Evolutionary conservation across 2,888 invertebrate genomes (phyloP).

Genomic region (Rhyacophila evoluta): DNA sequence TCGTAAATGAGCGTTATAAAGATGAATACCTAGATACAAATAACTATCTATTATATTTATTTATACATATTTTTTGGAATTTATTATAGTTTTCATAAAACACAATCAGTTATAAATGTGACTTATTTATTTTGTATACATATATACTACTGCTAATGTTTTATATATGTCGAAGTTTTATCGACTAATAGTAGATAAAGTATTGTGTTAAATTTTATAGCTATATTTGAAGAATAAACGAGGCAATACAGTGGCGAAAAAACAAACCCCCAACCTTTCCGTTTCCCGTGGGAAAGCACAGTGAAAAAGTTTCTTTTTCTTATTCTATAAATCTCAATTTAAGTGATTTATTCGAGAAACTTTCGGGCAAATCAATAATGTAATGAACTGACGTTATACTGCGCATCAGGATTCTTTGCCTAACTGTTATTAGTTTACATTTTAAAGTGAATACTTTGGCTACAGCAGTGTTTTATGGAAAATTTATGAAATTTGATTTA

Average conservation of each 20-base stretch:
- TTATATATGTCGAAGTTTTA: no score
- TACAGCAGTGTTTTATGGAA: no score
- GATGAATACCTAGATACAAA: no score
- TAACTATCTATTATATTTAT: no score
- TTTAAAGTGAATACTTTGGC: not conserved
- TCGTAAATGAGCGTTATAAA: no score
- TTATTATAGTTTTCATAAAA: no score
- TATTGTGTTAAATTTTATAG: not conserved
- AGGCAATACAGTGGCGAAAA: not conserved
- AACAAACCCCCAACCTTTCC: slow-evolving; percentile 25
- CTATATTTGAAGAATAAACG: not conserved
- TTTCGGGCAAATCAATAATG: slow-evolving; percentile 31
- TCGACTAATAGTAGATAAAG: no score
- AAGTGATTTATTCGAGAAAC: slow-evolving; percentile 43
- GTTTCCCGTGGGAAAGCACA: not conserved
- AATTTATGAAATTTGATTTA: no score
- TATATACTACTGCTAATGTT: no score
- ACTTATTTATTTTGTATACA: no score
- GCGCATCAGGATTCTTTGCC: not conserved
- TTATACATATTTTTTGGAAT: no score
- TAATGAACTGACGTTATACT: slow-evolving; percentile 31
- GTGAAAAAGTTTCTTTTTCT: slow-evolving; percentile 3
- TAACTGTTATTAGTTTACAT: not conserved
- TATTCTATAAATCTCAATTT: slow-evolving; percentile 45
- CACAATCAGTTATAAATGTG: no score